Evolutionary conservation across 64 coral and sea anemone genomes (phyloP).

Genomic region (Pocillopora damicornis): DNA sequence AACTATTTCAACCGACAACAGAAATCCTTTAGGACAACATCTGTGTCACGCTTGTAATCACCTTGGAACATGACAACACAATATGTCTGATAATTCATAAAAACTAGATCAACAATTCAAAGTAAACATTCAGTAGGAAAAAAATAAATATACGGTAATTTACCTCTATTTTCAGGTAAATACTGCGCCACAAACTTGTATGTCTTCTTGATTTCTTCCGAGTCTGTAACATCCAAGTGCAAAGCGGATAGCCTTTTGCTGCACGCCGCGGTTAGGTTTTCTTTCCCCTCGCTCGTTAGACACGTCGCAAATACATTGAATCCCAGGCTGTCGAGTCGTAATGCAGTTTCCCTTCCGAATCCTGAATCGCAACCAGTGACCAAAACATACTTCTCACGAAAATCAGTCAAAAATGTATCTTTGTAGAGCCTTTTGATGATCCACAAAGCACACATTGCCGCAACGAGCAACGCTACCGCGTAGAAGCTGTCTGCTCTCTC

Average conservation of each 20-base stretch:
- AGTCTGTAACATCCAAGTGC: slow-evolving; percentile 56
- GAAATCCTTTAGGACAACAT: too few relatives aligned
- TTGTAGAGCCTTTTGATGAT: slow-evolving; percentile 1
- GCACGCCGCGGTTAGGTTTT: background rate
- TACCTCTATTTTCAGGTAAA: slow-evolving; percentile 36
- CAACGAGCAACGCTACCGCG: background rate
- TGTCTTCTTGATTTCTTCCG: slow-evolving; percentile 22
- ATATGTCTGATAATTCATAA: background rate
- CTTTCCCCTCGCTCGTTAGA: slow-evolving; percentile 41
- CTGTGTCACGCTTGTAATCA: too few relatives aligned
- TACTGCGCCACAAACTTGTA: slow-evolving; percentile 4
- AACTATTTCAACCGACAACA: too few relatives aligned
- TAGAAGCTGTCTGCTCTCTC: slow-evolving; percentile 11
- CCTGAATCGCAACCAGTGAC: slow-evolving; percentile 57
- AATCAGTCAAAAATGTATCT: background rate
- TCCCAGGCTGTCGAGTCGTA: slow-evolving; percentile 40
- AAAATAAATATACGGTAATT: background rate
- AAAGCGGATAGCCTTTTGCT: slow-evolving; percentile 26
- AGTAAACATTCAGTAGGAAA: background rate
- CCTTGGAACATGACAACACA: too few relatives aligned
- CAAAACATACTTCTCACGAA: slow-evolving; percentile 45
- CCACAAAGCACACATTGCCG: background rate
- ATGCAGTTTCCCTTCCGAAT: slow-evolving; percentile 48
- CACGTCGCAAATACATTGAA: slow-evolving; percentile 63
- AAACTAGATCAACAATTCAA: background rate